Evolutionary conservation across 2,797 vertebrate species (phyloP).

Genomic region (Acipenser oxyrinchus): DNA sequence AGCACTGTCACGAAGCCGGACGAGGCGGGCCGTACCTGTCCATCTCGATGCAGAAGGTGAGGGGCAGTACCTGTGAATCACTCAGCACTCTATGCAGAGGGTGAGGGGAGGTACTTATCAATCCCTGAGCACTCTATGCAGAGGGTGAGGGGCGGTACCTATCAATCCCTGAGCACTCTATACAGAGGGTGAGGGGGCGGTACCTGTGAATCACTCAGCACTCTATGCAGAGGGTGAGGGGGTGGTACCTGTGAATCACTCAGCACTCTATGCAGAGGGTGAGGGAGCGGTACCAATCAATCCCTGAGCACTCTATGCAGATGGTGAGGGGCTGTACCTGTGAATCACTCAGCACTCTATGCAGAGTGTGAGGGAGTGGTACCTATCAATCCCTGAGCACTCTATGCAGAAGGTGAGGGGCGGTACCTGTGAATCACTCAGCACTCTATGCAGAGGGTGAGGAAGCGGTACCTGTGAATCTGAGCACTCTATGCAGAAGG

Average conservation of each 20-base stretch:
- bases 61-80: neutral
- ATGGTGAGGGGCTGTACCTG: conserved; percentile 37
- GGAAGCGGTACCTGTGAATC: neutral
- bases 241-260: no score
- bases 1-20: no score
- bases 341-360: conserved; percentile 11
- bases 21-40: neutral
- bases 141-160: neutral
- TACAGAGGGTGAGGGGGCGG: neutral
- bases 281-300: conserved; percentile 42
- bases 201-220: neutral
- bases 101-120: neutral
- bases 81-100: neutral
- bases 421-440: neutral
- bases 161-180: neutral
- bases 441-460: conserved; percentile 4
- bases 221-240: neutral
- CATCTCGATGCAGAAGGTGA: neutral
- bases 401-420: conserved; percentile 58
- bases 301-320: conserved; percentile 64
- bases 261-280: no score
- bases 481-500: no score
- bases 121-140: neutral
- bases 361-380: neutral
- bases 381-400: conserved; percentile 62